A percentile compares a stretch with the other conserved stretches of the same genome.
These are phyloP conservation scores for Campylomormyrus numenius DNA, from an alignment of 2,113 vertebrate species.

Conservation along the genomic window DNA sequence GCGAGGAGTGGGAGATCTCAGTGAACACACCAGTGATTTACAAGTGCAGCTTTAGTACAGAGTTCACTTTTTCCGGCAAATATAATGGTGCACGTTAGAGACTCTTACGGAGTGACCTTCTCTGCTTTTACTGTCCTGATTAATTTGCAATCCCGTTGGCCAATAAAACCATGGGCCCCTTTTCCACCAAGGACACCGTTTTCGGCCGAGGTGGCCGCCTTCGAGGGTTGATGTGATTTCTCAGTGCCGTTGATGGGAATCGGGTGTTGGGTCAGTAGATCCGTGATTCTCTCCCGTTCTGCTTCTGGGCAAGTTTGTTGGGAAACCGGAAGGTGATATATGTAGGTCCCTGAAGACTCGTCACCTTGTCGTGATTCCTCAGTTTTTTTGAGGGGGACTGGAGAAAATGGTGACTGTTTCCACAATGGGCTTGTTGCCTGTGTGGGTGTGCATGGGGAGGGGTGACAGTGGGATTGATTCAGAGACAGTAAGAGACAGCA, in stretches of 20 bases:
- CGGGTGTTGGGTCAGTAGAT: neutral
- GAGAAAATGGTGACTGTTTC: neutral
- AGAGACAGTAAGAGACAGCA: too few relatives aligned
- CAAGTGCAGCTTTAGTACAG: neutral
- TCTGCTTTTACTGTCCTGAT: neutral
- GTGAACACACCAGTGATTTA: neutral
- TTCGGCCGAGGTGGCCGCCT: neutral
- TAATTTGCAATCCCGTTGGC: neutral
- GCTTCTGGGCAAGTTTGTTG: neutral
- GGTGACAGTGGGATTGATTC: neutral
- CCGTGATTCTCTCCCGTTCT: neutral
- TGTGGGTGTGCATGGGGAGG: neutral
- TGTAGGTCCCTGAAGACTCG: neutral
- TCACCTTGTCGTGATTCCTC: neutral
- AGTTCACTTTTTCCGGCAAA: neutral
- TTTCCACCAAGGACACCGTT: neutral
- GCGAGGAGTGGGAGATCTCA: neutral
- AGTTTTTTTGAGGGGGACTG: neutral
- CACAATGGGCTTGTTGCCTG: neutral
- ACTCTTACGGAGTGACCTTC: neutral
- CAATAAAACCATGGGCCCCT: neutral
- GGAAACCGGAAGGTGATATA: neutral
- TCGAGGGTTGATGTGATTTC: neutral
- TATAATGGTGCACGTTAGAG: neutral
- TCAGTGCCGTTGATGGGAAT: neutral